Base-by-base conservation (phyloP, 2,113 vertebrate genomes). In the Chaetodon auriga region DNA sequence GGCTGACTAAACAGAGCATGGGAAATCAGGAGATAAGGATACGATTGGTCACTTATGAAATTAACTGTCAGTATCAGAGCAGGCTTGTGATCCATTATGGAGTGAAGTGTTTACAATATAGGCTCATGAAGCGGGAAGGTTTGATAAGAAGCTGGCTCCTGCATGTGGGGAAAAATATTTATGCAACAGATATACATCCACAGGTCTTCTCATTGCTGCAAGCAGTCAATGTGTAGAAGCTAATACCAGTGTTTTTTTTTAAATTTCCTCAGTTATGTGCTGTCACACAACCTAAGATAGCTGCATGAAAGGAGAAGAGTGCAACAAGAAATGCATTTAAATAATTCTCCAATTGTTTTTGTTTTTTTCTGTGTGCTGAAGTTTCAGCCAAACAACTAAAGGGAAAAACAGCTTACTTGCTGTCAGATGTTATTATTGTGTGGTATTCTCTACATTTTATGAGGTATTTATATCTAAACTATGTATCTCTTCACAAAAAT, bases 11-110 rank as follows among this genome's bases (percentile, higher is more conserved):
- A 82, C 35, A 73, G 49, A 83, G 64, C 14, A 78, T 69, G 69
- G 45, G 58, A 75, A 60, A 72, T 75, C 41, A 64, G 62, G 69
- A 85, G 68, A 84, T 58, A 81, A 75, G 68, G 63, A 57, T 68
- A 36, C 61, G 48, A 41, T 57, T 71, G 73, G 58, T 85, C 68
- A 84, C 61, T 74, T 71, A 61, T 72, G 62, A 87, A 87, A 90
- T 85, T 16, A 89, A 81, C 45, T 89, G 83, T 92, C 80, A 88
- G 68, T 18, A 49, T 73, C 60, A 76, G 68, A 58, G 48, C 13
- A n/a, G 30, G 64, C 68, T 55, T 68, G 68, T 70, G 71, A 86
- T 85, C 38, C 21, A 70, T 82, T 76, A 73, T 45, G 54, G 63
- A 72, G 53, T 75, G 79, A 72, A 78, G 25, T 70, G 25, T 84